phyloP scores from a whole-genome alignment of 2,113 vertebrate genomes.

The Heterocephalus glaber region DNA sequence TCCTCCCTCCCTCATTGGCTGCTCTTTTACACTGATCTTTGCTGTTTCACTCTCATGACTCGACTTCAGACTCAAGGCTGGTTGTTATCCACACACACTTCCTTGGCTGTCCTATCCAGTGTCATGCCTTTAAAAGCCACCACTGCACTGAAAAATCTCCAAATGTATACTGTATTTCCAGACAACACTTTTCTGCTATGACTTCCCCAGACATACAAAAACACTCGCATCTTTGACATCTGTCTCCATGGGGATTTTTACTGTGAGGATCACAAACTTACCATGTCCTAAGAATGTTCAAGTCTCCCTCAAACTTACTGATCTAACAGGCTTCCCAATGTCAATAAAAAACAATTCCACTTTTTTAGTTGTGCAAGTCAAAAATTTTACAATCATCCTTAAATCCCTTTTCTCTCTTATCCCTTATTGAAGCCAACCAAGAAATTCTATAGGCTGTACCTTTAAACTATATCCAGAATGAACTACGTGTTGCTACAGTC shows the following conservation, averaged over 20 bases:
- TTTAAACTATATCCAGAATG: not conserved
- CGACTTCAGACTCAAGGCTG: not conserved
- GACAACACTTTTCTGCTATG: not conserved
- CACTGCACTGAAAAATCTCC: not conserved
- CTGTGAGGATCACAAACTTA: not conserved
- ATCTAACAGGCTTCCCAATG: not conserved
- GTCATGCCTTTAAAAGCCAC: not conserved
- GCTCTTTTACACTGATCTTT: not conserved
- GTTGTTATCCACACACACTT: not conserved
- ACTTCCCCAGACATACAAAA: not conserved
- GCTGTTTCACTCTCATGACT: accelerated
- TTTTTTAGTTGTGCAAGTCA: not conserved
- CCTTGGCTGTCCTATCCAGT: not conserved
- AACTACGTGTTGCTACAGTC: not conserved
- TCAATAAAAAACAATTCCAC: not conserved
- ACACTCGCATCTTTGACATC: not conserved
- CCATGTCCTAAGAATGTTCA: not conserved
- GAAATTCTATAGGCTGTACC: not conserved
- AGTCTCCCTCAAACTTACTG: not conserved
- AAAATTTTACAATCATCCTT: not conserved
- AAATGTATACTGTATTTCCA: not conserved
- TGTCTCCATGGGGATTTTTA: not conserved
- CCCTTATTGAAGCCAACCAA: not conserved
- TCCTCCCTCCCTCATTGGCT: not conserved
- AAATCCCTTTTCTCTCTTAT: not conserved